A percentile compares a stretch with the other conserved stretches of the same genome.
Evolutionary conservation across 2,888 invertebrate genomes (phyloP).

Genomic region (Tricholauxania praeusta): DNA sequence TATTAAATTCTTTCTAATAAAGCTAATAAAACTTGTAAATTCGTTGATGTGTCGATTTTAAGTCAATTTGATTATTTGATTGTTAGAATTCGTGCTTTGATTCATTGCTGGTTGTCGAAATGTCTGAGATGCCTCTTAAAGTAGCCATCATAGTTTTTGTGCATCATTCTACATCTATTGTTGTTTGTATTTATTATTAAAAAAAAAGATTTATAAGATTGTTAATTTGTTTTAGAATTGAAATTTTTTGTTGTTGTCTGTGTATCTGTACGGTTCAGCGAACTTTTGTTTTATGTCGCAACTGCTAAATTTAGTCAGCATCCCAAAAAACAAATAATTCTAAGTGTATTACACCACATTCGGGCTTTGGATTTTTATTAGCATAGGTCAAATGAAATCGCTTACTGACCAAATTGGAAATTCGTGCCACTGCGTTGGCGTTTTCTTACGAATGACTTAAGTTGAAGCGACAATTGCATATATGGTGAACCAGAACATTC

Average conservation of each 20-base stretch:
- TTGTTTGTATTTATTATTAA: neutral
- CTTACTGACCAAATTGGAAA: too few relatives aligned
- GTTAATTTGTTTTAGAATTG: too few relatives aligned
- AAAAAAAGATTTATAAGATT: too few relatives aligned
- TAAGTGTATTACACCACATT: too few relatives aligned
- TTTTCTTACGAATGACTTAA: too few relatives aligned
- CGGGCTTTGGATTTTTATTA: neutral
- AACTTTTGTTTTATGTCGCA: conserved; percentile 30
- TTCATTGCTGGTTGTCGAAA: neutral
- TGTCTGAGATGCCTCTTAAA: neutral
- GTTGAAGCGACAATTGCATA: too few relatives aligned
- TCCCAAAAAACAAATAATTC: neutral
- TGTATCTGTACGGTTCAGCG: conserved; percentile 25
- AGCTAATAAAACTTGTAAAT: neutral
- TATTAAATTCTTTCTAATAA: conserved; percentile 5
- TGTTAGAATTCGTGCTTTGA: conserved; percentile 2
- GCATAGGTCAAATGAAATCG: conserved; percentile 32
- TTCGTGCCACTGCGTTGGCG: too few relatives aligned
- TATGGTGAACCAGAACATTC: too few relatives aligned
- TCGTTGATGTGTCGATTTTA: conserved; percentile 6
- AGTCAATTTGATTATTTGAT: neutral
- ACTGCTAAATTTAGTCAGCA: conserved; percentile 26
- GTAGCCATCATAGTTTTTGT: neutral
- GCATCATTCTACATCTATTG: too few relatives aligned
- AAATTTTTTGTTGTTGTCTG: neutral